Conservation (phyloP, 1,140 invertebrate species). For the Muscidifurax raptorellus region DNA sequence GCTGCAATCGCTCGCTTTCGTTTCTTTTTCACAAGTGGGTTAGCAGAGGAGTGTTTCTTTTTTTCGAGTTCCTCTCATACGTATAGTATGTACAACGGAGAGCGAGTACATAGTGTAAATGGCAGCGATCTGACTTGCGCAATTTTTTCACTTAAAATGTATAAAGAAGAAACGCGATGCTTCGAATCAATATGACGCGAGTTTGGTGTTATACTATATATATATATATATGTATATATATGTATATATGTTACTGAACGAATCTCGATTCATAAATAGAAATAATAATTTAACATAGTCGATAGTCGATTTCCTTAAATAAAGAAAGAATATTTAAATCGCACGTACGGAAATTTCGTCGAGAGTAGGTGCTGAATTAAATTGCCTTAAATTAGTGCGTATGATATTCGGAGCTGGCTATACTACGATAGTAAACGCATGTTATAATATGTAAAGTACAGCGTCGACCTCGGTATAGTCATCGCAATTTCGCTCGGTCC, state of each 20-base stretch:
- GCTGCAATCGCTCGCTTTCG: slow-evolving; percentile 4
- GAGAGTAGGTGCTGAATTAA: neutral
- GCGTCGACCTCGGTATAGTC: too few relatives aligned
- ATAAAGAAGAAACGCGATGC: neutral
- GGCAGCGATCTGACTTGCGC: slow-evolving; percentile 1
- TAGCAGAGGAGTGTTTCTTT: neutral
- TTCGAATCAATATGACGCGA: too few relatives aligned
- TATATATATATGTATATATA: too few relatives aligned
- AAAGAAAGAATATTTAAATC: neutral
- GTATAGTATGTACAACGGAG: neutral
- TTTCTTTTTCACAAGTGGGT: neutral
- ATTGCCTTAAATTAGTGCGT: neutral
- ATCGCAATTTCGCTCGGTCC: too few relatives aligned
- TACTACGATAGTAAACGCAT: too few relatives aligned
- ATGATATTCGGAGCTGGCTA: too few relatives aligned
- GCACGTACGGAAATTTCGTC: neutral
- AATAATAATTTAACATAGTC: neutral
- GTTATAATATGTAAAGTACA: too few relatives aligned
- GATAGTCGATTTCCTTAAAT: too few relatives aligned
- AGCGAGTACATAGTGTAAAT: neutral
- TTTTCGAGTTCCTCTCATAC: neutral
- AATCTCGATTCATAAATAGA: neutral
- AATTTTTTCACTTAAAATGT: neutral
- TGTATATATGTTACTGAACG: too few relatives aligned
- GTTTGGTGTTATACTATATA: too few relatives aligned